phyloP scores from a whole-genome alignment of 2,113 vertebrate genomes.

The Dromiciops gliroides region DNA sequence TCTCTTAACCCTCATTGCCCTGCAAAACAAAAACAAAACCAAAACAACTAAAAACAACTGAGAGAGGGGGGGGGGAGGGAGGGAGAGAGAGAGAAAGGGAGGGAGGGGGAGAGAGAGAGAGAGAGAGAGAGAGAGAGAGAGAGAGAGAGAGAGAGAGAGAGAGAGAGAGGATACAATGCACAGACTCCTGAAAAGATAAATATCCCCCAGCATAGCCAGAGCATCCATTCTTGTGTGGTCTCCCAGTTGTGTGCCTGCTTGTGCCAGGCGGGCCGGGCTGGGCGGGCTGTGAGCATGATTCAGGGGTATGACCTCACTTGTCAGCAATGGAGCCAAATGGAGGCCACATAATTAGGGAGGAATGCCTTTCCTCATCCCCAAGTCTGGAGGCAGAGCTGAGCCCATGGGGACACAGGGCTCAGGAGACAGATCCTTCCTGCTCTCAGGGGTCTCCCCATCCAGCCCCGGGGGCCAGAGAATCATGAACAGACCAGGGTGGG shows the following conservation, averaged over 20 bases:
- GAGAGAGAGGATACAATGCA: background rate
- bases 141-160: background rate
- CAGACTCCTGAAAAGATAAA: background rate
- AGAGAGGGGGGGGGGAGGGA: too few species aligned
- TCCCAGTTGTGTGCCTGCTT: background rate
- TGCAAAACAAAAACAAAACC: too few species aligned
- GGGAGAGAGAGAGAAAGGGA: too few species aligned
- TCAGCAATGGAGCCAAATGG: background rate
- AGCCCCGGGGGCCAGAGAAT: background rate
- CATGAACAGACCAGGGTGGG: too few species aligned
- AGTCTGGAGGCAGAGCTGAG: background rate
- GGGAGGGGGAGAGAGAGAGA: too few species aligned
- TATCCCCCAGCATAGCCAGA: background rate
- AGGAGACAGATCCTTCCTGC: too few species aligned
- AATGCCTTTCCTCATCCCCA: background rate
- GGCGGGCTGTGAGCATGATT: background rate
- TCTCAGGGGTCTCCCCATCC: background rate
- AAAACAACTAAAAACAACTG: too few species aligned
- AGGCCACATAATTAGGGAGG: background rate
- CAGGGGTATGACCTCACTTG: background rate
- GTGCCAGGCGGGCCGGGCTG: background rate
- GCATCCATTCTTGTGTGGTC: background rate
- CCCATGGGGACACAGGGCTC: background rate
- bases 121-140: background rate
- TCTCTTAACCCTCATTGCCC: too few species aligned